Conservation (phyloP, 2,797 vertebrate genomes). For the Eulemur albifrons region DNA sequence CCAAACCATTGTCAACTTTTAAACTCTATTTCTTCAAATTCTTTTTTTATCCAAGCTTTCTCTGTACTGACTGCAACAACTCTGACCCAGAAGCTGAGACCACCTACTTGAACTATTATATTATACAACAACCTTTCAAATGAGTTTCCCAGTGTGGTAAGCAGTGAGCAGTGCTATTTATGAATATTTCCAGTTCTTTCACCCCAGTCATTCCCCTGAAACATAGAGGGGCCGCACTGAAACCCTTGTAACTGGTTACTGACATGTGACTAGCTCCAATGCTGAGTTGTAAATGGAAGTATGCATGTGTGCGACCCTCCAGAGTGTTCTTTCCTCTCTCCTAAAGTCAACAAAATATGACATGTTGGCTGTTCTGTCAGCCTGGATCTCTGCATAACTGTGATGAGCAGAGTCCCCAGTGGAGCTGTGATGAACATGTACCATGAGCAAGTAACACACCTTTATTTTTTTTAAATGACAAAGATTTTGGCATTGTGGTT, state of each 20-base stretch:
- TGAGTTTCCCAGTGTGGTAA: neutral
- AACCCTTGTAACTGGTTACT: neutral
- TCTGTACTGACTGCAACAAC: neutral
- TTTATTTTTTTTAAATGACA: neutral
- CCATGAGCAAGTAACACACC: neutral
- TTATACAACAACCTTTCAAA: neutral
- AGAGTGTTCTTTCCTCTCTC: neutral
- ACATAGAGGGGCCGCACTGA: neutral
- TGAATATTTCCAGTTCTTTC: neutral
- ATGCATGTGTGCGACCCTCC: neutral
- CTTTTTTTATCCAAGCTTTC: neutral
- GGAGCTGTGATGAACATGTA: neutral
- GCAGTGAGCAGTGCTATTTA: neutral
- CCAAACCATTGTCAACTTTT: neutral
- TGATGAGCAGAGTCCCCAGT: neutral
- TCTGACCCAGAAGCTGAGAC: neutral
- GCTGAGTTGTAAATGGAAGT: neutral
- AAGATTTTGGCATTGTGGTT: neutral
- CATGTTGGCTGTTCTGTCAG: neutral
- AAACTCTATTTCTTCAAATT: constrained; percentile 11
- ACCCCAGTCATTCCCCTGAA: neutral
- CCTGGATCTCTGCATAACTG: neutral
- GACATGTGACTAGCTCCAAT: neutral
- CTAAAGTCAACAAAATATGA: neutral
- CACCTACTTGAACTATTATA: neutral